Evolutionary conservation across 2,888 invertebrate genomes (phyloP).

Genomic region (Oligia strigilis): DNA sequence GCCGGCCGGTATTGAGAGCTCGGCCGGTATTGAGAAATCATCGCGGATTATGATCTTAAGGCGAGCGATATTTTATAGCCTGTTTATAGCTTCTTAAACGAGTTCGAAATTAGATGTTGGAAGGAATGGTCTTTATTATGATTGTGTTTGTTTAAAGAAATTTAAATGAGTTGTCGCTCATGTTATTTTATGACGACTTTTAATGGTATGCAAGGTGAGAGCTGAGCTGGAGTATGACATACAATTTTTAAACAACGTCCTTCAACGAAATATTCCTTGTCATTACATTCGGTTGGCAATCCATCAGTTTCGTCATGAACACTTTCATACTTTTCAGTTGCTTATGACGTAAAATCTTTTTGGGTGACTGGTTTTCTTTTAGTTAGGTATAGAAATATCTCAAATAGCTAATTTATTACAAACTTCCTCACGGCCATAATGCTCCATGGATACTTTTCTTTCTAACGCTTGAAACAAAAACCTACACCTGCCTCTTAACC

Average conservation of each 20-base stretch:
- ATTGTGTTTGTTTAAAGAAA: conserved; percentile 1
- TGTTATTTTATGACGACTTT: neutral
- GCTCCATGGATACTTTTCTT: neutral
- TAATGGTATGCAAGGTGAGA: neutral
- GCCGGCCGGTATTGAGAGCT: neutral
- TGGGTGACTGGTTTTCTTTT: neutral
- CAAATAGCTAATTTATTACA: neutral
- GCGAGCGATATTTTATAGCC: conserved; percentile 47
- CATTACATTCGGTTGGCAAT: too few species aligned
- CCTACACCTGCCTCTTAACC: neutral
- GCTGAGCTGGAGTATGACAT: too few species aligned
- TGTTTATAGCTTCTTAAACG: conserved; percentile 39
- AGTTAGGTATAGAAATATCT: neutral
- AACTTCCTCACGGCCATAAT: neutral
- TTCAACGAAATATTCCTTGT: neutral
- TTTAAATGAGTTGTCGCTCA: neutral
- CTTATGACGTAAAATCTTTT: neutral
- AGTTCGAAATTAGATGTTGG: conserved; percentile 32
- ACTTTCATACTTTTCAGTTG: neutral
- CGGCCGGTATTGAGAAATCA: conserved; percentile 60
- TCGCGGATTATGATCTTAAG: conserved; percentile 61
- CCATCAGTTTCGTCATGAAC: neutral
- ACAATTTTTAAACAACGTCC: neutral
- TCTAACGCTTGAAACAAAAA: neutral
- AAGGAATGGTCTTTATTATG: neutral